A percentile compares a stretch with the other conserved stretches of the same genome.
Conservation (phyloP, 2,797 vertebrate species). For the Acanthurus lineatus region DNA sequence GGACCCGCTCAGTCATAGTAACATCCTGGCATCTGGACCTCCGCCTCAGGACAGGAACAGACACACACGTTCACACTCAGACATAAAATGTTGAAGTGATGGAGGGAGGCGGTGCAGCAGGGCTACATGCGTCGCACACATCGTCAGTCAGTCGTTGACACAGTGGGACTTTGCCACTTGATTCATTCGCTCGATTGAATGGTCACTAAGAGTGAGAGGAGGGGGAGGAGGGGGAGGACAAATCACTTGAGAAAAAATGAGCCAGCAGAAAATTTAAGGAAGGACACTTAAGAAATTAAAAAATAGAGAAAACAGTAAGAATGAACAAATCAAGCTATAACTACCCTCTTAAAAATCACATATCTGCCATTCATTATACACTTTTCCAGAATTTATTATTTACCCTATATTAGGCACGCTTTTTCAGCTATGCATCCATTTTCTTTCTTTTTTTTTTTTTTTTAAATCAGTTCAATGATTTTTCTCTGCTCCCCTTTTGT, state of each 20-base stretch:
- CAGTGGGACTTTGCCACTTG: conserved; percentile 10
- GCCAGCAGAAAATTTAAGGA: neutral
- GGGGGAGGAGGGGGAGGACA: neutral
- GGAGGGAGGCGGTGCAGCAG: neutral
- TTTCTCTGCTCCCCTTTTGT: neutral
- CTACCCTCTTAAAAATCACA: neutral
- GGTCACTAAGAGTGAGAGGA: conserved; percentile 13
- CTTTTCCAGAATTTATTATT: neutral
- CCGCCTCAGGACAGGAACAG: conserved; percentile 38
- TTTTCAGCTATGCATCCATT: too few relatives aligned
- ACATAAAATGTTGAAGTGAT: conserved; percentile 3
- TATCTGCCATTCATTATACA: neutral
- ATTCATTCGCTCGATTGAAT: conserved; percentile 21
- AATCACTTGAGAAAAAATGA: neutral
- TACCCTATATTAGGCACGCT: too few relatives aligned
- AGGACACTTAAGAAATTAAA: too few relatives aligned
- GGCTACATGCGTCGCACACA: conserved; percentile 13
- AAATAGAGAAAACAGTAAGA: too few relatives aligned
- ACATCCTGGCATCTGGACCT: conserved; percentile 57
- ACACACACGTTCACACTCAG: conserved; percentile 29
- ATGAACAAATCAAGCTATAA: neutral
- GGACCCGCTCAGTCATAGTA: conserved; percentile 56
- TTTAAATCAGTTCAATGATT: too few relatives aligned
- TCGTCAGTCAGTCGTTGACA: conserved; percentile 31
- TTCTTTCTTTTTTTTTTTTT: too few relatives aligned